These are phyloP conservation scores for Antechinus flavipes DNA, from an alignment of 2,113 vertebrate genomes.

Conservation along the genomic window DNA sequence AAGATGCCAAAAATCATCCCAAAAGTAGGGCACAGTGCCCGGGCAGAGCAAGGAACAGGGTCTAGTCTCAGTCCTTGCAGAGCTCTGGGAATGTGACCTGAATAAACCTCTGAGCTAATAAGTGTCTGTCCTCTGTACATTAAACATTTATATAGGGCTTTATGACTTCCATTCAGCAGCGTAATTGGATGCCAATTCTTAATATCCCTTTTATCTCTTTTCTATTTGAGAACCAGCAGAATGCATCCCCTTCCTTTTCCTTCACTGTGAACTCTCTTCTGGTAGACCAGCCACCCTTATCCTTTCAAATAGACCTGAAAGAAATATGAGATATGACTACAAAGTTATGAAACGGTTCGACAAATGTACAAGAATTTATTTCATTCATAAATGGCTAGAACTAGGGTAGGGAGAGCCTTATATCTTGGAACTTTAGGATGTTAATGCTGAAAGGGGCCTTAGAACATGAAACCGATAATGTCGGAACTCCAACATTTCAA, in stretches of 20 bases:
- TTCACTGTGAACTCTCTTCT: not conserved
- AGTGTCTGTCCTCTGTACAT: not conserved
- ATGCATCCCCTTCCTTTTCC: rapidly evolving
- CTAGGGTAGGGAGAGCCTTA: not conserved
- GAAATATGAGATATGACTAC: not conserved
- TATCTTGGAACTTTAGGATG: not conserved
- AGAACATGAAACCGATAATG: not conserved
- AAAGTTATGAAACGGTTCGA: not conserved
- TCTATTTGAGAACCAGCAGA: slow-evolving; percentile 1
- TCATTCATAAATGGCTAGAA: not conserved
- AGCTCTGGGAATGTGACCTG: not conserved
- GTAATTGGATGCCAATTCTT: not conserved
- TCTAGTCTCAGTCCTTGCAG: not conserved
- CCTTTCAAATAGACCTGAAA: not conserved
- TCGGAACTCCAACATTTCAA: not conserved
- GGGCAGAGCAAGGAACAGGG: not conserved
- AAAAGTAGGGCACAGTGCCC: not conserved
- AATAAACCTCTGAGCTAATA: not conserved
- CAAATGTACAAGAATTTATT: not conserved
- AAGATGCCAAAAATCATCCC: not conserved
- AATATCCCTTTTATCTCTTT: not conserved
- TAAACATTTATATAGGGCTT: slow-evolving; percentile 3
- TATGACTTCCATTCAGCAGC: not conserved
- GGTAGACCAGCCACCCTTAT: not conserved
- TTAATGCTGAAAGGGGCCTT: not conserved